Evolutionary conservation across 2,888 invertebrate species (phyloP).

Genomic region (Chaetoderma sp.): DNA sequence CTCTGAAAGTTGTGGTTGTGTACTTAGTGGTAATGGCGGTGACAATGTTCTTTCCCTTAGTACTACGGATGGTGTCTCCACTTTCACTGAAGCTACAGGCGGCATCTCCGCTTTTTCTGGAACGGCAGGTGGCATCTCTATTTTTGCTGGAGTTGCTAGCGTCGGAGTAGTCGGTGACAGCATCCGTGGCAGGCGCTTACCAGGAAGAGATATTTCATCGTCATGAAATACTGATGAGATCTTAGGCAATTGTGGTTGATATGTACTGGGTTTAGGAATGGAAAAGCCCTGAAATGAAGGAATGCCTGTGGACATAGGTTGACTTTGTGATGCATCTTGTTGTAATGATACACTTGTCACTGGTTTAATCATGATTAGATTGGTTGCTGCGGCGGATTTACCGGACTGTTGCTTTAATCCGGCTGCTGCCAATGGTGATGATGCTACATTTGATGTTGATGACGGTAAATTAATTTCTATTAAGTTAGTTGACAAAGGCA

Average conservation of each 20-base stretch:
- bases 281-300: conserved; percentile 2
- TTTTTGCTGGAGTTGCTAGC: background rate
- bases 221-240: conserved; percentile 5
- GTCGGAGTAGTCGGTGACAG: conserved; percentile 8
- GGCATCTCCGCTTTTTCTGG: conserved; percentile 8
- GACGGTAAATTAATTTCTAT: conserved; percentile 11
- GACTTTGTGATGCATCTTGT: background rate
- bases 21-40: too few species aligned
- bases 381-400: background rate
- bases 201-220: background rate
- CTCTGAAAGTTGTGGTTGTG: too few species aligned
- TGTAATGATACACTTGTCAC: background rate
- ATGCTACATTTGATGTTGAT: too few species aligned
- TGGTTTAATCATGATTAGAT: background rate
- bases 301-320: background rate
- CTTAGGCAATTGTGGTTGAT: too few species aligned
- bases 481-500: too few species aligned
- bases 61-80: too few species aligned
- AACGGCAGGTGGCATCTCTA: background rate
- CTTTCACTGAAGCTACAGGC: too few species aligned
- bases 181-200: background rate
- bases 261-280: background rate
- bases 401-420: too few species aligned
- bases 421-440: too few species aligned
- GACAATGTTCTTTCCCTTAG: too few species aligned